phyloP scores from a whole-genome alignment of 2,113 vertebrate genomes.

The Megaleporinus macrocephalus region DNA sequence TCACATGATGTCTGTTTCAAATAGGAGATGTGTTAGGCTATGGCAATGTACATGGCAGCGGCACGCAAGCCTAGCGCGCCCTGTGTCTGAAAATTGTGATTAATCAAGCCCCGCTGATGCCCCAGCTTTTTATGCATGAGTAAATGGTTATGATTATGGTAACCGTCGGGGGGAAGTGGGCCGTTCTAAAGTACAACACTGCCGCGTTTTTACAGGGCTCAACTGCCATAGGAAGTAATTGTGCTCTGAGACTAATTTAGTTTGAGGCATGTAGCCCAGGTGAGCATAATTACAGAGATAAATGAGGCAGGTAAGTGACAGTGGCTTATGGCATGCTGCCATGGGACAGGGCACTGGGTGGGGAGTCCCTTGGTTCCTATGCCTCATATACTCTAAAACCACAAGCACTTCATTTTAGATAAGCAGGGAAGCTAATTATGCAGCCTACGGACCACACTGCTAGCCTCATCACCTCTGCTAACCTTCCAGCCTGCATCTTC shows the following conservation, averaged over 20 bases:
- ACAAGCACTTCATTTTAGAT: constrained; percentile 38
- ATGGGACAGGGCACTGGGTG: constrained; percentile 38
- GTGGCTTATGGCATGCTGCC: constrained; percentile 41
- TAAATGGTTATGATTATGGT: constrained; percentile 50
- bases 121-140: constrained; percentile 43
- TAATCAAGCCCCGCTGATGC: constrained; percentile 32
- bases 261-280: constrained; percentile 39
- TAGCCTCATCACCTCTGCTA: constrained; percentile 25
- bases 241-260: constrained; percentile 43
- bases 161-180: constrained; percentile 8
- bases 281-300: constrained; percentile 54
- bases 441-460: constrained; percentile 29
- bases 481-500: constrained; percentile 1
- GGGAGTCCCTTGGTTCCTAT: constrained; percentile 23
- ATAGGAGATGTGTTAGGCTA: neutral
- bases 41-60: neutral
- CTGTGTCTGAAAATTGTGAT: constrained; percentile 33
- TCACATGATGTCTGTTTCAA: neutral
- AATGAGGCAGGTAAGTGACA: constrained; percentile 50
- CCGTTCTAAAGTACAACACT: neutral
- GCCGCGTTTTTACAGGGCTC: constrained; percentile 26
- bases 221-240: constrained; percentile 18
- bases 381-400: constrained; percentile 33
- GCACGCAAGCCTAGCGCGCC: neutral
- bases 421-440: constrained; percentile 39